Base-by-base conservation (phyloP, 2,888 invertebrate genomes). In the Hermaeophaga mercurialis region DNA sequence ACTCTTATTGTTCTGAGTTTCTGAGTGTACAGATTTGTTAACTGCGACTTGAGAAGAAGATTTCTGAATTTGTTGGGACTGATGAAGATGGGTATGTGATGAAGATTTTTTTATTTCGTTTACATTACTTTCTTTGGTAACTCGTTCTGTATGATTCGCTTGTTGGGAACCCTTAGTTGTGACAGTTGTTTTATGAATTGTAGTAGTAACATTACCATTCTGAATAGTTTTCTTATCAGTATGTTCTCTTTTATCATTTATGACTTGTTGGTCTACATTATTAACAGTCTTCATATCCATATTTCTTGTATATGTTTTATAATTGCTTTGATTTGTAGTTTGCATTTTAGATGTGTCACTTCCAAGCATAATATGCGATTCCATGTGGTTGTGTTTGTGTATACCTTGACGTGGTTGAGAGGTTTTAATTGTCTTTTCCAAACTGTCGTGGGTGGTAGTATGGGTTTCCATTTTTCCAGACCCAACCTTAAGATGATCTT, bases 321-420 rank as follows among this genome's bases (percentile, higher is more conserved):
- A 85, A 66, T 84, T 85, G 55, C 80, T 78, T 72, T 85, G 84
- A 71, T 83, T 83, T 1, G 85, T 84, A 3, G 84, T 84, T 65
- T 79, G 80, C 74, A 82, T 80, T 8, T 76, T 73, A 1, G 79
- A 70, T 1, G 72, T 79, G 59, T 86, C 85, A 65, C 80, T 81
- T 1, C 87, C 86, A 14, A 87, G 71, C 6, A 78, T 80, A 50
- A 88, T 83, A 56, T 85, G 85, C 0, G 89, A 88, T 75, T 88
- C 86, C 75, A 85, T 84, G 67, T 88, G 83, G 11, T 80, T 82
- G 63, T 84, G 78, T 50, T 81, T 84, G 56, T 84, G 83, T 12
- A 81, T 78, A 9, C 66, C 59, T 0, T 66, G 61, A 8, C 57
- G 59, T 5, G 80, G 78, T 73, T 77, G 80, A 59, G 81, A 81